A percentile compares a stretch with the other conserved stretches of the same genome.
phyloP scores from a whole-genome alignment of 2,113 vertebrate genomes.

The Ictidomys tridecemlineatus region DNA sequence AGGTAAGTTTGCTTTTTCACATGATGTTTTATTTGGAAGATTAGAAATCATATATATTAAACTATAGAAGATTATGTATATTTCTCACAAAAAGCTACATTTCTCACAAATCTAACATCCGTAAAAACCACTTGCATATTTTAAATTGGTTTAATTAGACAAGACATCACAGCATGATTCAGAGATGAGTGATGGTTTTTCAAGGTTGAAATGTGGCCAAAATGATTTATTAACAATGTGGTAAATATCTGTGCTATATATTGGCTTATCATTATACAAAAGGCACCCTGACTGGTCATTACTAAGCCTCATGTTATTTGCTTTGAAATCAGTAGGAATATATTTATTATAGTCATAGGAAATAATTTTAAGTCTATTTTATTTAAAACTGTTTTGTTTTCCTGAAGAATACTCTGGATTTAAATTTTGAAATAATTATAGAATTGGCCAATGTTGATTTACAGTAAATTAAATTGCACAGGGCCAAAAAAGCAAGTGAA shows the following conservation, averaged over 20 bases:
- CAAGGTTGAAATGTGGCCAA: not conserved
- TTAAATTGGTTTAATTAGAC: constrained; percentile 8
- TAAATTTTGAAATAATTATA: not conserved
- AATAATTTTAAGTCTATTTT: not conserved
- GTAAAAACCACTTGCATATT: not conserved
- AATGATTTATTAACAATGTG: not conserved
- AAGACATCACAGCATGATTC: not conserved
- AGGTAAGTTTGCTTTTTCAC: not conserved
- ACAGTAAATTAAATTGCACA: not conserved
- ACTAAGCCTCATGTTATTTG: not conserved
- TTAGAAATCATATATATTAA: not conserved
- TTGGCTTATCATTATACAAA: not conserved
- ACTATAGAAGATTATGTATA: not conserved
- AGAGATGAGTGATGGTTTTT: not conserved
- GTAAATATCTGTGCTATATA: not conserved
- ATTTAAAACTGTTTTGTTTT: not conserved
- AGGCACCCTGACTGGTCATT: not conserved
- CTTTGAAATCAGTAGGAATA: not conserved
- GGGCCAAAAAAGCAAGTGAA: not conserved
- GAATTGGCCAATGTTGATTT: not conserved
- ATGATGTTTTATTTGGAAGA: not conserved
- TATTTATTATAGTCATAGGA: not conserved
- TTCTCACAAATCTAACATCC: not conserved
- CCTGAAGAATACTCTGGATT: not conserved
- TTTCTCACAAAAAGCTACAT: not conserved